Base-by-base conservation (phyloP, 37 sponge, comb jelly and placozoan species). In the Dysidea cf. avara region DNA sequence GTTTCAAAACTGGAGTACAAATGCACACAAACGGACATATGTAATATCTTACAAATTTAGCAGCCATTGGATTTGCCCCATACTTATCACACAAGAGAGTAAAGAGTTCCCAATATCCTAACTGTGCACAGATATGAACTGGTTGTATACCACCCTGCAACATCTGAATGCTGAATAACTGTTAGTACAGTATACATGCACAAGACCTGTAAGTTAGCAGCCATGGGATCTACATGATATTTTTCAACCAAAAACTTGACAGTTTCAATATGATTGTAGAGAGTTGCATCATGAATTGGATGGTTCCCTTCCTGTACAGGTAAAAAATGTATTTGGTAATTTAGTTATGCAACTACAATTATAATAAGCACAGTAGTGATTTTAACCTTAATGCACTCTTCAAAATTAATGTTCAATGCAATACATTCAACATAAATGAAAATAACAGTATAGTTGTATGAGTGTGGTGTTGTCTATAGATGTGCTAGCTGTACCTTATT, bases 41-140 rank as follows among this genome's bases (percentile, higher is more conserved):
- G n/a, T n/a, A n/a, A n/a, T n/a, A n/a, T n/a, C 69, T 22, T 46
- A 68, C 69, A 22, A 20, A 4, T 46, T 5, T 24, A 17, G 51
- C 6, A 7, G 14, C 71, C 3, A 4, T 55, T n/a, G 74, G 74
- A 33, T 29, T 36, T 57, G 74, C 74, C 58, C 60, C 60, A 4
- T 72, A 33, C 39, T 72, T 34, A 3, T 72, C 74, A 72, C 74
- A 72, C 43, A 72, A 30, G 13, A 18, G 11, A 22, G 56, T 47
- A 3, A 72, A 11, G n/a, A 72, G 39, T 18, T 55, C 40, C 7
- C 0, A 39, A 56, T 22, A 56, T 18, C 74, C 74, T 58, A 58
- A 72, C 14, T 72, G 74, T 29, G 74, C 74, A 72, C 74, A 72
- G 56, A 72, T 72, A 72, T 72, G 74, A 22, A 72, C 54, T 24